These are phyloP conservation scores for Agonopterix subpropinquella DNA, from an alignment of 2,888 invertebrate species.

Conservation along the genomic window DNA sequence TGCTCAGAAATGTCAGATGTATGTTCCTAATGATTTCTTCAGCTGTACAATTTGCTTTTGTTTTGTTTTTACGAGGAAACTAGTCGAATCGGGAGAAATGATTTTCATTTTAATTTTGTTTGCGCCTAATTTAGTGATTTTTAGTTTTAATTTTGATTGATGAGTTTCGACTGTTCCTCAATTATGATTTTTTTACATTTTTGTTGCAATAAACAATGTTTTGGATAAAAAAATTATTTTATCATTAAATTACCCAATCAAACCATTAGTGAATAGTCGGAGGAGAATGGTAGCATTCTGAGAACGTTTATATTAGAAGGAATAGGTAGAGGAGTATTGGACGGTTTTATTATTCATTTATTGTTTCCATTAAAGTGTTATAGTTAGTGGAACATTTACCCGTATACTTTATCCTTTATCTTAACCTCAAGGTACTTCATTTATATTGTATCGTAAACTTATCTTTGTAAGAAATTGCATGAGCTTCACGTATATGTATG, in stretches of 20 bases:
- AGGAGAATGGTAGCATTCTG: conserved; percentile 23
- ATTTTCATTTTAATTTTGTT: conserved; percentile 43
- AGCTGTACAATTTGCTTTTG: conserved; percentile 54
- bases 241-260: conserved; percentile 1
- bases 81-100: conserved; percentile 46
- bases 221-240: conserved; percentile 11
- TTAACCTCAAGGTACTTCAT: conserved; percentile 53
- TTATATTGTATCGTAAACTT: conserved; percentile 31
- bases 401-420: conserved; percentile 47
- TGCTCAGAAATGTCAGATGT: conserved; percentile 64
- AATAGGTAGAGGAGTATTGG: conserved; percentile 25
- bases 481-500: conserved; percentile 45
- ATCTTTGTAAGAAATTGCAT: conserved; percentile 45
- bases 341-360: conserved; percentile 73
- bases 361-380: conserved; percentile 62
- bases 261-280: conserved; percentile 8
- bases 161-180: conserved; percentile 39
- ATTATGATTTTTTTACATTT: conserved; percentile 8
- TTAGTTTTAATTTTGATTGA: conserved; percentile 26
- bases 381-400: conserved; percentile 35
- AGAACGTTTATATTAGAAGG: conserved; percentile 35
- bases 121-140: conserved; percentile 49
- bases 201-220: conserved; percentile 1
- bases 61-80: conserved; percentile 46
- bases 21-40: conserved; percentile 64